phyloP scores from a whole-genome alignment of 2,797 vertebrate species.

The Phrynocephalus guinanensis region DNA sequence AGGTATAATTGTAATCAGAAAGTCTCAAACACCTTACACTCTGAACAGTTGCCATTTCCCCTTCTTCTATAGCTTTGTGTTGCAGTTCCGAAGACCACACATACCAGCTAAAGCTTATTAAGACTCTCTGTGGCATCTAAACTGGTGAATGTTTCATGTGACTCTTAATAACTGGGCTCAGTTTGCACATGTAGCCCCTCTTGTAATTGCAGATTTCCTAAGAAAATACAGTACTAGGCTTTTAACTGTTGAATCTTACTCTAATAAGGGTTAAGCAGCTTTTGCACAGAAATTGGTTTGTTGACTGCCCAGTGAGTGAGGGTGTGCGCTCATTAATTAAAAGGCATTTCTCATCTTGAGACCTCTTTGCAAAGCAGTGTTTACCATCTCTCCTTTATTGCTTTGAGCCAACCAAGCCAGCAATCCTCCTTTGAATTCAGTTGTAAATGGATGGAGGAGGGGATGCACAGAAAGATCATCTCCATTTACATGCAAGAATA shows the following conservation, averaged over 20 bases:
- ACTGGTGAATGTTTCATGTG: background rate
- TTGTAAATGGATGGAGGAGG: background rate
- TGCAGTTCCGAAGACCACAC: background rate
- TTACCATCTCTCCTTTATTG: background rate
- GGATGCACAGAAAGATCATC: background rate
- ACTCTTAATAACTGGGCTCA: too few species aligned
- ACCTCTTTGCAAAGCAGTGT: background rate
- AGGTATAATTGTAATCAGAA: too few species aligned
- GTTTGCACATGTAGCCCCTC: too few species aligned
- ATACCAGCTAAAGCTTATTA: background rate
- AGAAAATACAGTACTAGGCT: background rate
- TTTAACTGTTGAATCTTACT: background rate
- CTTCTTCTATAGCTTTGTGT: background rate
- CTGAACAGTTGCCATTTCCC: background rate
- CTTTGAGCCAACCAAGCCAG: background rate
- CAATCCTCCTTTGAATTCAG: background rate
- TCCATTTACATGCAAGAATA: background rate
- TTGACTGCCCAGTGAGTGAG: background rate
- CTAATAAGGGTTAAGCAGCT: background rate
- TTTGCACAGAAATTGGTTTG: background rate
- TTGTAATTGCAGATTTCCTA: background rate
- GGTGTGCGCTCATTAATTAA: background rate
- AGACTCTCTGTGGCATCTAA: background rate
- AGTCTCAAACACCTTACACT: too few species aligned
- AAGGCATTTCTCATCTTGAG: background rate